phyloP scores from a whole-genome alignment of 2,888 invertebrate genomes.

The Meloe dianella region DNA sequence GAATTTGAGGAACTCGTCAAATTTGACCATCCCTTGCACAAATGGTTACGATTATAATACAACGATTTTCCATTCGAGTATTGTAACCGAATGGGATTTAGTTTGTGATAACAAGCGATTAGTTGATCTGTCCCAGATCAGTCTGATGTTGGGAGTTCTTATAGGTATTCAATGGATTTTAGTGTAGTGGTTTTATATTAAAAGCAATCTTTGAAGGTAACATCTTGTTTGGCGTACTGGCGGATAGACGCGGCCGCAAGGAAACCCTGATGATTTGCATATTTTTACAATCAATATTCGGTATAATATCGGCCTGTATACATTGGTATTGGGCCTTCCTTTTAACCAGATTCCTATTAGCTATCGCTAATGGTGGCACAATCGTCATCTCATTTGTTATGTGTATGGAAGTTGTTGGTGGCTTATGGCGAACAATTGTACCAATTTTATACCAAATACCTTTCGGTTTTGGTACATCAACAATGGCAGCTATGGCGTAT shows the following conservation, averaged over 20 bases:
- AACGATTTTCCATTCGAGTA: conserved; percentile 66
- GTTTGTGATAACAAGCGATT: conserved; percentile 67
- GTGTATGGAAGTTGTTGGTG: conserved; percentile 69
- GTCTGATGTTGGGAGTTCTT: conserved; percentile 70
- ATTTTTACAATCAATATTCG: conserved; percentile 62
- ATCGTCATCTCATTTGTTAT: conserved; percentile 71
- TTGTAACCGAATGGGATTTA: conserved; percentile 71
- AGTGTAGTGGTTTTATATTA: conserved; percentile 15
- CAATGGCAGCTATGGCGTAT: conserved; percentile 66
- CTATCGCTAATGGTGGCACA: conserved; percentile 68
- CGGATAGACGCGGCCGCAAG: conserved; percentile 69
- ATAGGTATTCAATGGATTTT: conserved; percentile 54
- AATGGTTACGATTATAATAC: conserved; percentile 64
- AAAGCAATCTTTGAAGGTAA: conserved; percentile 57
- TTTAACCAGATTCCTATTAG: conserved; percentile 63
- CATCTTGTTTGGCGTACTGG: conserved; percentile 65
- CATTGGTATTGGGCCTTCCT: conserved; percentile 65
- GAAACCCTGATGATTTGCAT: conserved; percentile 65
- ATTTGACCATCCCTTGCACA: conserved; percentile 41
- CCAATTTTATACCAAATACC: conserved; percentile 70
- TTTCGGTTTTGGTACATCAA: conserved; percentile 66
- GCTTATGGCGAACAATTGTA: conserved; percentile 66
- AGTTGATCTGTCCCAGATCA: conserved; percentile 66
- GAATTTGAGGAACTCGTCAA: conserved; percentile 28
- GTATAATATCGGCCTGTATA: conserved; percentile 62